Evolutionary conservation across 2,113 vertebrate species (phyloP).

Genomic region (Ariopsis seemanni): DNA sequence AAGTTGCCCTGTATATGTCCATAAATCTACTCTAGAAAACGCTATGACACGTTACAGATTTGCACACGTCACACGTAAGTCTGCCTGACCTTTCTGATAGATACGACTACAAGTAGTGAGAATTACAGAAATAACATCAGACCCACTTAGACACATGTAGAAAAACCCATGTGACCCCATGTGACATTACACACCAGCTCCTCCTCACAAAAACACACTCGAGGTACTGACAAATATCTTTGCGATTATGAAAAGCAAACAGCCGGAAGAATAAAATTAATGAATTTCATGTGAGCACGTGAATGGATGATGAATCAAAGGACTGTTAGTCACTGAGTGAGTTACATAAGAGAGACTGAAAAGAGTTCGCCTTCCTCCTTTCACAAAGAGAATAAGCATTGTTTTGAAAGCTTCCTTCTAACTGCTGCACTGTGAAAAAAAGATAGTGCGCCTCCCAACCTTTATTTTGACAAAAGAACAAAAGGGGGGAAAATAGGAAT

Average conservation of each 20-base stretch:
- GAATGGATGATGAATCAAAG: conserved; percentile 27
- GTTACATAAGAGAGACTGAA: conserved; percentile 17
- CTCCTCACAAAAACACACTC: not conserved
- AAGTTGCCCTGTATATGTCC: not conserved
- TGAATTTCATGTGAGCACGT: not conserved
- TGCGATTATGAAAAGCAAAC: not conserved
- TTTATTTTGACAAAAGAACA: conserved; percentile 45
- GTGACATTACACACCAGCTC: not conserved
- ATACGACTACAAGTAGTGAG: not conserved
- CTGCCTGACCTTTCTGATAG: not conserved
- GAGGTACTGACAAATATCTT: not conserved
- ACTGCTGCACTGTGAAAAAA: not conserved
- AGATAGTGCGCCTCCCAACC: conserved; percentile 25
- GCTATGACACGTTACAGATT: not conserved
- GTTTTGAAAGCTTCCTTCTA: conserved; percentile 28
- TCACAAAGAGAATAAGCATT: not conserved
- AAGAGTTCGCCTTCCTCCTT: conserved; percentile 17
- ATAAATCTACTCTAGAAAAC: not conserved
- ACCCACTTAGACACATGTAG: not conserved
- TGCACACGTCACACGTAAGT: not conserved
- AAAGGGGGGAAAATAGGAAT: conserved; percentile 20
- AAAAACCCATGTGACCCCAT: not conserved
- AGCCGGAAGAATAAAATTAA: not conserved
- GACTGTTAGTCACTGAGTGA: conserved; percentile 1
- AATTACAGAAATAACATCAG: not conserved